Percentiles rank a stretch among this genome's conserved stretches.
These are phyloP conservation scores for Siphamia tubifer DNA, from an alignment of 2,113 vertebrate species.

Conservation along the genomic window DNA sequence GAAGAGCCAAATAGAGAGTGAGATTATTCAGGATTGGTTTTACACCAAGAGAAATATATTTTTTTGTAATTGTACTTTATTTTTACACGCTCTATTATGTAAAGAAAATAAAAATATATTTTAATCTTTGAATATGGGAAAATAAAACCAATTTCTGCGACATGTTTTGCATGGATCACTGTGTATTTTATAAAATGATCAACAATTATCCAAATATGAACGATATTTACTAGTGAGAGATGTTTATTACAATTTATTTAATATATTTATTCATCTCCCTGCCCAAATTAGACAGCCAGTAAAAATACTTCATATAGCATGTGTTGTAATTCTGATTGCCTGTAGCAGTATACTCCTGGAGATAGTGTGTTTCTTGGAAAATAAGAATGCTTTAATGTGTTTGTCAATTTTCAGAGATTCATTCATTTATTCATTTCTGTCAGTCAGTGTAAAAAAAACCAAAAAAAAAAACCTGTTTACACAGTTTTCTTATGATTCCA, in stretches of 20 bases:
- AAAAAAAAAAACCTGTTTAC: too few species aligned
- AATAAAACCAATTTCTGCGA: too few species aligned
- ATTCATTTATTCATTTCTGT: too few species aligned
- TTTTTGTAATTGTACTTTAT: neutral
- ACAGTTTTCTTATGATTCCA: too few species aligned
- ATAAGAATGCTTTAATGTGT: neutral
- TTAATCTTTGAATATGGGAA: neutral
- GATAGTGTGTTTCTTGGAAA: neutral
- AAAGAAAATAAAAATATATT: neutral
- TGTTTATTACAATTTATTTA: neutral
- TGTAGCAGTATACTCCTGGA: neutral
- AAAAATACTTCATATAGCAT: neutral
- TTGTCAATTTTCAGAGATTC: neutral
- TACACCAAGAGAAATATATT: neutral
- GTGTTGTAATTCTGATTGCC: neutral
- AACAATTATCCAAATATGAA: neutral
- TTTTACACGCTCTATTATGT: neutral
- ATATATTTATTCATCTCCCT: too few species aligned
- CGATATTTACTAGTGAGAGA: neutral
- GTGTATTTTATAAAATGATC: neutral
- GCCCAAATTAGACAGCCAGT: neutral
- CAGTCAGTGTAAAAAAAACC: too few species aligned
- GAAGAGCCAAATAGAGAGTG: neutral
- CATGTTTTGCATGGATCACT: neutral
- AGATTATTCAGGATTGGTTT: conserved; percentile 12